phyloP scores from a whole-genome alignment of 2,113 vertebrate species.

The Phainopepla nitens region DNA sequence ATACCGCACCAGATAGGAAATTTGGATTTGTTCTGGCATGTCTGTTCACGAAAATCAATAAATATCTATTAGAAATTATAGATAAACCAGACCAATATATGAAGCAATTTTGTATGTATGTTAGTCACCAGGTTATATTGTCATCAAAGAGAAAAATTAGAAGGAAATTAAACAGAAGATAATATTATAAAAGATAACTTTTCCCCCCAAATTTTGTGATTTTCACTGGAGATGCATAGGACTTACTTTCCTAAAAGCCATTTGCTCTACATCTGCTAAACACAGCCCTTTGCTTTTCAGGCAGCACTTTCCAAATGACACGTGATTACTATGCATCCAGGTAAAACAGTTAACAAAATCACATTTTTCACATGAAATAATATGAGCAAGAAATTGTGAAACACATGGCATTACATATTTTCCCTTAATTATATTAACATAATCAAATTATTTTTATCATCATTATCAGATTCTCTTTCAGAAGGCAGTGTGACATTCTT shows the following conservation, averaged over 20 bases:
- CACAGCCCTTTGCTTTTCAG: not conserved
- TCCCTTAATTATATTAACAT: not conserved
- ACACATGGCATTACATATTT: not conserved
- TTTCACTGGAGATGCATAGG: not conserved
- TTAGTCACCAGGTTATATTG: not conserved
- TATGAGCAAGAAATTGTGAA: not conserved
- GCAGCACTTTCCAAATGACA: not conserved
- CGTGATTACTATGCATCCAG: not conserved
- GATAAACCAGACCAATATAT: not conserved
- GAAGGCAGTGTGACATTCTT: not conserved
- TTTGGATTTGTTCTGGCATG: not conserved
- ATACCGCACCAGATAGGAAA: not conserved
- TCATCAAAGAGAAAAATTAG: not conserved
- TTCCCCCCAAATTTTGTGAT: not conserved
- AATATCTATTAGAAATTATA: not conserved
- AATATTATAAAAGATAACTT: not conserved
- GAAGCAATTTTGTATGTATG: not conserved
- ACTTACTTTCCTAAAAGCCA: not conserved
- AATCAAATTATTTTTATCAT: not conserved
- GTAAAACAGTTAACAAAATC: not conserved
- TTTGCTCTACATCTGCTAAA: not conserved
- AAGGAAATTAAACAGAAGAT: not conserved
- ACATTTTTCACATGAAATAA: not conserved
- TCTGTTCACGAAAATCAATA: not conserved
- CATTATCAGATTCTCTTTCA: not conserved